These are phyloP conservation scores for Pogonognathellus flavescens DNA, from an alignment of 1,140 invertebrate species.

Conservation along the genomic window DNA sequence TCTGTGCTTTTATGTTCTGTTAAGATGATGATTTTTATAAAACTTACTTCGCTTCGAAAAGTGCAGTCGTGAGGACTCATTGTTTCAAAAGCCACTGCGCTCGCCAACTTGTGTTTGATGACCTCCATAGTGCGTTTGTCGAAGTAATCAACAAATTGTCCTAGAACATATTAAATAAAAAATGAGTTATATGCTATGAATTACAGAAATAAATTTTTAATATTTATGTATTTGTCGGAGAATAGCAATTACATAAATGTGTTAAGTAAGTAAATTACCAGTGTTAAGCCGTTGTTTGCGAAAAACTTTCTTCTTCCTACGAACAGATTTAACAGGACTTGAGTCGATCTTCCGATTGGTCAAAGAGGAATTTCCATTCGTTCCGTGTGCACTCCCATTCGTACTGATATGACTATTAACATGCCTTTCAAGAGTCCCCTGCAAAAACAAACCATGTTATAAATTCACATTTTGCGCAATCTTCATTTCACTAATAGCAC, in stretches of 20 bases:
- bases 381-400: slow-evolving; percentile 65
- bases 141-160: slow-evolving; percentile 65
- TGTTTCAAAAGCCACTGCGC: slow-evolving; percentile 29
- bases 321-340: slow-evolving; percentile 80
- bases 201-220: too few relatives aligned
- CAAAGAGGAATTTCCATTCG: slow-evolving; percentile 60
- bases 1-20: too few relatives aligned
- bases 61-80: slow-evolving; percentile 60
- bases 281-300: slow-evolving; percentile 61
- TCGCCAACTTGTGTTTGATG: slow-evolving; percentile 64
- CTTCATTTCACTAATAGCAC: too few relatives aligned
- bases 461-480: too few relatives aligned
- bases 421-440: slow-evolving; percentile 89
- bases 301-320: slow-evolving; percentile 78
- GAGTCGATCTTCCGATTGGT: slow-evolving; percentile 78
- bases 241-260: neutral
- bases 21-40: neutral
- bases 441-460: slow-evolving; percentile 68
- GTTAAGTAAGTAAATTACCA: too few relatives aligned
- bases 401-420: slow-evolving; percentile 91
- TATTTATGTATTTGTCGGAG: neutral
- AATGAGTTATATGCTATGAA: too few relatives aligned
- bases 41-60: slow-evolving; percentile 62
- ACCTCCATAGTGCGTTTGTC: slow-evolving; percentile 66
- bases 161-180: slow-evolving; percentile 44